These are phyloP conservation scores for Synanthedon formicaeformis DNA, from an alignment of 2,888 invertebrate species.

Conservation along the genomic window DNA sequence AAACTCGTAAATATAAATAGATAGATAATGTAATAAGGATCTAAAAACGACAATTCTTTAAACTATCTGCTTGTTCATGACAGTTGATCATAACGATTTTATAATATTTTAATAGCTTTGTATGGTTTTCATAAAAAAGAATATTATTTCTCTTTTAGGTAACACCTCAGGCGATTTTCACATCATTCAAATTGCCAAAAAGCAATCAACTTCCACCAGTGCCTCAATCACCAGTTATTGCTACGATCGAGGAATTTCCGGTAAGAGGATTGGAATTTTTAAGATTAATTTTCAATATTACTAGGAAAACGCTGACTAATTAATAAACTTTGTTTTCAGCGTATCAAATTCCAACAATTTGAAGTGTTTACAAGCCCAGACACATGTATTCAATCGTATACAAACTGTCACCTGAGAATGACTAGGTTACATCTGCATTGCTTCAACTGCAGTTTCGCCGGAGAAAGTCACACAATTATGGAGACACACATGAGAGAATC, in stretches of 20 bases:
- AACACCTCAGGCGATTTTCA: constrained; percentile 91
- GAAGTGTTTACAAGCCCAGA: constrained; percentile 72
- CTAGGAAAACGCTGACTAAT: too few relatives aligned
- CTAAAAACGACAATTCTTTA: too few relatives aligned
- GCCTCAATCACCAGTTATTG: constrained; percentile 48
- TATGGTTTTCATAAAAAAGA: too few relatives aligned
- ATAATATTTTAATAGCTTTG: too few relatives aligned
- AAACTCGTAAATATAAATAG: too few relatives aligned
- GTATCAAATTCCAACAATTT: constrained; percentile 73
- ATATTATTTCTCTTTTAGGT: constrained; percentile 40
- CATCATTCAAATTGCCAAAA: constrained; percentile 92
- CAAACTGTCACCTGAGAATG: constrained; percentile 76
- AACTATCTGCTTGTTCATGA: too few relatives aligned
- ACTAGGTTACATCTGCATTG: constrained; percentile 87
- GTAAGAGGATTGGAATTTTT: constrained; percentile 26
- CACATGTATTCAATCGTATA: constrained; percentile 76
- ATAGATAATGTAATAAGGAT: too few relatives aligned
- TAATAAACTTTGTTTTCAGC: constrained; percentile 30
- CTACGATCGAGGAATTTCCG: constrained; percentile 60
- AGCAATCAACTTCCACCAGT: constrained; percentile 56
- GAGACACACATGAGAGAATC: constrained; percentile 88
- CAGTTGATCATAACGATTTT: too few relatives aligned
- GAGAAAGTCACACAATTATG: constrained; percentile 81
- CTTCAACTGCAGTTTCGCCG: constrained; percentile 86
- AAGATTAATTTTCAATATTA: not conserved